Evolutionary conservation across 2,113 vertebrate genomes (phyloP), one percentile per base, ranked within the genome.

Genomic region (Passer domesticus): DNA sequence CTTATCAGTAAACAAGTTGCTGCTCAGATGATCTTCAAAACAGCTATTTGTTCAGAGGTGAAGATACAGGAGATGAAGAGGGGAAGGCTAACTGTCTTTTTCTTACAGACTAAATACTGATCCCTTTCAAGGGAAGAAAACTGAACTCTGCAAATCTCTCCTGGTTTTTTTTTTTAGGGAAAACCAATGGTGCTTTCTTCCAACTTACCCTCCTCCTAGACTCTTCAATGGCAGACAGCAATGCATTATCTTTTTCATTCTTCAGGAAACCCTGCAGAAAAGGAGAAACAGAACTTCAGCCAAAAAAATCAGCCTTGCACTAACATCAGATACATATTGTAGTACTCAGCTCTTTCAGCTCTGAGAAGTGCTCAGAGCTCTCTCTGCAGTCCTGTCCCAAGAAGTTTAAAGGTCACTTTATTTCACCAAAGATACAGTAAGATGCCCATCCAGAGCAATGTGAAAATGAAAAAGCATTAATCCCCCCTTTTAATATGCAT

Each of bases 241-340:
- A 97, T 44, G 99, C 99, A 98, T 99, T 99, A 96, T 99, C 99
- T 94, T 99, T 98, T 97, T 99, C 99, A 96, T 99, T 99, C 97
- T 99, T 99, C 92, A 99, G 95, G 98, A 99, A 99, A 83, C 99
- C 99, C 99, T 99, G 97, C 22, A 96, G 95, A 92, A 95, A 91
- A 94, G 35, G 63, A 93, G 47, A 89, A 87, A 92, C 6, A 58
- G 52, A 80, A 25, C 33, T 93, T 94, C 73, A 68, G 86, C 46
- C 23, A 88, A 49, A 86, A 52, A 73, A 53, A 24, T 4, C 33
- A 53, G 55, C 31, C 46, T 88, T 77, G 28, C 18, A 33, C 62
- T 73, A 43, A 25, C 46, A 78, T 47, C 83, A 92, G 60, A 59
- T 18, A 44, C 9, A 12, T 5, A 35, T 0, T 35, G 47, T 18